These are phyloP conservation scores for Calephelis nemesis DNA, from an alignment of 1,140 invertebrate species.

Conservation along the genomic window DNA sequence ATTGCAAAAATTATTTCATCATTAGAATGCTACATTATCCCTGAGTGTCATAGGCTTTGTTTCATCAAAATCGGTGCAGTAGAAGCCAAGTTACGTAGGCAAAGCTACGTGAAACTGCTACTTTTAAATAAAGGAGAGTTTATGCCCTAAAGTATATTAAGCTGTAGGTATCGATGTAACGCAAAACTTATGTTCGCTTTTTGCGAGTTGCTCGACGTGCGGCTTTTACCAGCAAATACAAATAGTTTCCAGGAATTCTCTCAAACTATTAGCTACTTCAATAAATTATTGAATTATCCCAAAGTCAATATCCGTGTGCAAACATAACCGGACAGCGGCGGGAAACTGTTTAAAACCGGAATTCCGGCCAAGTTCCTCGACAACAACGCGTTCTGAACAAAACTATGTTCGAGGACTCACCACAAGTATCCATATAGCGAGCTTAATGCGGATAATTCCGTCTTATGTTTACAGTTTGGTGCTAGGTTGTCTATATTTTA, in stretches of 20 bases:
- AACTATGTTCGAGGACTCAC: not conserved
- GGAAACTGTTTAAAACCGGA: slow-evolving; percentile 14
- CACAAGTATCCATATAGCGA: slow-evolving; percentile 5
- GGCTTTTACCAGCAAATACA: not conserved
- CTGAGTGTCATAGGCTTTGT: too few relatives aligned
- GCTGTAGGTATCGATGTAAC: too few relatives aligned
- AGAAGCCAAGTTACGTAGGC: too few relatives aligned
- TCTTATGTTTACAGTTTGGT: not conserved
- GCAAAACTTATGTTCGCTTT: too few relatives aligned
- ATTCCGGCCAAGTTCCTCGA: slow-evolving; percentile 9
- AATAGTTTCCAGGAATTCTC: not conserved
- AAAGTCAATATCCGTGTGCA: slow-evolving; percentile 4
- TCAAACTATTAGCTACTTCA: not conserved
- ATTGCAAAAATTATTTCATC: too few relatives aligned
- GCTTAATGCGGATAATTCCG: not conserved
- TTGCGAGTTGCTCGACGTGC: too few relatives aligned
- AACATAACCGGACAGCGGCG: not conserved
- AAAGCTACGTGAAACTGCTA: too few relatives aligned
- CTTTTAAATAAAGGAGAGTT: too few relatives aligned
- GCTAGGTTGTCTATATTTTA: not conserved
- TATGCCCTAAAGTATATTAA: too few relatives aligned
- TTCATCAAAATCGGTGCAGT: too few relatives aligned
- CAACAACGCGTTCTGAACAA: not conserved
- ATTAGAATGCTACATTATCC: too few relatives aligned
- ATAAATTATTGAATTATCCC: slow-evolving; percentile 10